Conservation (phyloP, 2,888 invertebrate species). For the Thereva nobilitata region DNA sequence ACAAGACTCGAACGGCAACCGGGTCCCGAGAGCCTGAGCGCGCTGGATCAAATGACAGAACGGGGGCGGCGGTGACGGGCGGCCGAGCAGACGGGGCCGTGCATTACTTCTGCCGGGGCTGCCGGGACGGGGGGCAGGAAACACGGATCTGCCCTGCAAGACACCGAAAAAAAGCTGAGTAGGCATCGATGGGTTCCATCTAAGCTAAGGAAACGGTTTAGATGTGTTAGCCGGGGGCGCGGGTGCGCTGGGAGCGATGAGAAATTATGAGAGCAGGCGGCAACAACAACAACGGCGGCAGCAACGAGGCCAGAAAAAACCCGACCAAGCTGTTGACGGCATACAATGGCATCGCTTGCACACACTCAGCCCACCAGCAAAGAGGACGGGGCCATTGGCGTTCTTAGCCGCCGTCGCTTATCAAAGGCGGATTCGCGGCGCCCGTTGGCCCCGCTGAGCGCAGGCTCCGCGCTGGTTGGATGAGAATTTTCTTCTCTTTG, state of each 20-base stretch:
- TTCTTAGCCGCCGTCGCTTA: slow-evolving; percentile 18
- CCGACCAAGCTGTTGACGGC: slow-evolving; percentile 27
- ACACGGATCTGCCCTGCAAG: slow-evolving; percentile 8
- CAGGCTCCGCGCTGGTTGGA: slow-evolving; percentile 10
- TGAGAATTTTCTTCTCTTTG: slow-evolving; percentile 34
- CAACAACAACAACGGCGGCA: slow-evolving; percentile 19
- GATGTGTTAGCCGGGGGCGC: neutral
- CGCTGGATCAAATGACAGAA: slow-evolving; percentile 18
- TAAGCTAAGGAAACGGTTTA: slow-evolving; percentile 1
- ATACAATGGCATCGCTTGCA: slow-evolving; percentile 2
- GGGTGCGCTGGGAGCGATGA: slow-evolving; percentile 17
- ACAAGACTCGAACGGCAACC: slow-evolving; percentile 11
- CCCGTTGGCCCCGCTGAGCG: slow-evolving; percentile 1
- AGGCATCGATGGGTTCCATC: slow-evolving; percentile 18
- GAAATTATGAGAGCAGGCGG: slow-evolving; percentile 32
- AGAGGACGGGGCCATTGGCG: slow-evolving; percentile 14
- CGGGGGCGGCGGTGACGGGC: slow-evolving; percentile 3
- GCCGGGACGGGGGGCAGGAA: neutral
- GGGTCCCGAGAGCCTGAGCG: slow-evolving; percentile 2
- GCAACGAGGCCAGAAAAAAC: slow-evolving; percentile 28
- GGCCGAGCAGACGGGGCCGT: slow-evolving; percentile 17
- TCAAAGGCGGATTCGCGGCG: slow-evolving; percentile 29
- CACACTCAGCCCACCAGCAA: slow-evolving; percentile 15
- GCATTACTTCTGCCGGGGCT: slow-evolving; percentile 8
- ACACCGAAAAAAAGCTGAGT: slow-evolving; percentile 28